Percentiles rank a stretch among this genome's conserved stretches.
phyloP scores from a whole-genome alignment of 2,888 invertebrate genomes.

The Teleogryllus oceanicus region DNA sequence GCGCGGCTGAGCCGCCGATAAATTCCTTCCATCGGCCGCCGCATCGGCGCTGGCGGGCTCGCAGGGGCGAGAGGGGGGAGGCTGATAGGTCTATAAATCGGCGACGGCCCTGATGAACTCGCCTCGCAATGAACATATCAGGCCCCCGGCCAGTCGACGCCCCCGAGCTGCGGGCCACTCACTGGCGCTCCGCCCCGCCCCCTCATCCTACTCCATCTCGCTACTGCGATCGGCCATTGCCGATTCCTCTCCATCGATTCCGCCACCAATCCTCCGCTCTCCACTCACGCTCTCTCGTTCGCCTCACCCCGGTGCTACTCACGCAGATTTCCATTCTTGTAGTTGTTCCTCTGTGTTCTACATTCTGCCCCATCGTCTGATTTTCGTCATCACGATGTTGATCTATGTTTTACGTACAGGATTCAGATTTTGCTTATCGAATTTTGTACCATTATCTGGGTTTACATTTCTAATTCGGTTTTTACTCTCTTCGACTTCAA shows the following conservation, averaged over 20 bases:
- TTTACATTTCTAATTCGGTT: too few species aligned
- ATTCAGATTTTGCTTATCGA: too few species aligned
- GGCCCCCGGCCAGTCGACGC: neutral
- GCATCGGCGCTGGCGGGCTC: neutral
- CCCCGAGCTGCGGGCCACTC: neutral
- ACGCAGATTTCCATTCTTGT: too few species aligned
- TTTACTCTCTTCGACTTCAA: too few species aligned
- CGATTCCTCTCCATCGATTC: neutral
- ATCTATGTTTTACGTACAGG: too few species aligned
- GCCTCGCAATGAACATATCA: neutral
- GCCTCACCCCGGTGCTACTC: too few species aligned
- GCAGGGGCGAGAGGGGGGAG: neutral
- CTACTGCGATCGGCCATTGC: neutral
- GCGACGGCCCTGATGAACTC: slow-evolving; percentile 5
- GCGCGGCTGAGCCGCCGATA: neutral
- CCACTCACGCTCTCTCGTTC: too few species aligned
- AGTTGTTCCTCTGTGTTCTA: too few species aligned
- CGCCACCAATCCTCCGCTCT: neutral
- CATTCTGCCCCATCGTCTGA: too few species aligned
- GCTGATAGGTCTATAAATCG: slow-evolving; percentile 18
- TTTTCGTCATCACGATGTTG: too few species aligned
- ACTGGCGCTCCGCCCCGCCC: neutral
- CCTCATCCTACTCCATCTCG: neutral
- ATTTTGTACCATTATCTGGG: too few species aligned
- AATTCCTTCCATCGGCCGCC: neutral